Evolutionary conservation across 2,113 vertebrate genomes (phyloP), one percentile per base, ranked within the genome.

Genomic region (Oplegnathus fasciatus): DNA sequence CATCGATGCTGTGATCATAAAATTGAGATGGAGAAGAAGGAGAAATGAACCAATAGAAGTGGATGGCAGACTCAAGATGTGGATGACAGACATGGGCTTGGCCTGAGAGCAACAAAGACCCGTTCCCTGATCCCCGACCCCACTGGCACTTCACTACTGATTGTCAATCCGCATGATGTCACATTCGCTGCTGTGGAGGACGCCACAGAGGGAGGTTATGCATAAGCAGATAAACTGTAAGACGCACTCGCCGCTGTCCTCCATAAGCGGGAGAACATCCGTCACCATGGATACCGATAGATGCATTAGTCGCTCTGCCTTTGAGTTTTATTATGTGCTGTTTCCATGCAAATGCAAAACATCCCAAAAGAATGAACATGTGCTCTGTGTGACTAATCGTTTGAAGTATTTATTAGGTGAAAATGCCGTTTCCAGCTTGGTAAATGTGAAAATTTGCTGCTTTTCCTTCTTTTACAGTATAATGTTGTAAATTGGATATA

Each of bases 201-300:
- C 4, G 14, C 54, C 46, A 8, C 10, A 30, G n/a, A 37, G 34
- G 17, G 32, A 77, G 9, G 44, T 9, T 42, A 32, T 57, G 54
- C 28, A 74, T 69, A 46, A 68, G 65, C 75, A 74, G 40, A 58
- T 42, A 57, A 78, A 70, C 55, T 26, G 37, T 66, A 37, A 86
- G n/a, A 69, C 70, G 54, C 58, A 37, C 71, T 37, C 13, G 20
- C 22, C 22, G 30, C 55, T 72, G n/a, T 80, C 55, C 37, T 86
- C 28, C 5, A 6, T 55, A 54, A 66, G 58, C 6, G 8, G 75
- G 50, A 65, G 6, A 60, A 83, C 74, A 75, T 64, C 42, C 28
- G 22, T 92, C 82, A 75, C 71, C 60, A 82, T 80, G 62, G 65
- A 60, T 78, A 78, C 64, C 44, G 72, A 80, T 30, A 24, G 79